Base-by-base conservation (phyloP, 2,113 vertebrate species). In the Salminus brasiliensis region DNA sequence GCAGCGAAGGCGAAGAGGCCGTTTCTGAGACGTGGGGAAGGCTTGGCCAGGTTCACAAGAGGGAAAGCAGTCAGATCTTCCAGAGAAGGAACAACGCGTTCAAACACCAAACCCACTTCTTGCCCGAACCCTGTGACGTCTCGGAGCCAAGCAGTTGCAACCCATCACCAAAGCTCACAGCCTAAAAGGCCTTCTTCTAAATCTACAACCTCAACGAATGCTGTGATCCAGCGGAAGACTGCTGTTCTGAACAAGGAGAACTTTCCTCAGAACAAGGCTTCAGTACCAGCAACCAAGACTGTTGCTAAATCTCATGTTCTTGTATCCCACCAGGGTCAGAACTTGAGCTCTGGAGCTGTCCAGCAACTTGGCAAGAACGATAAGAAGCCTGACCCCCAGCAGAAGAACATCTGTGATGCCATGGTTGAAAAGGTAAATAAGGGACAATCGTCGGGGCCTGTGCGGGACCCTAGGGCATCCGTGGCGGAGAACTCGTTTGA, bases 11-110 rank as follows among this genome's bases (percentile, higher is more conserved):
- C 78, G 39, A 98, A 95, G 88, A 93, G 91, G 49, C 90, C 95
- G 4, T 99, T 98, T 83, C 91, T 98, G 80, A 97, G 92, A 86
- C 92, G 94, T 84, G 95, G 97, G 53, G 93, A 97, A 85, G 97
- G 97, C 49, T 93, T 98, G 85, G 90, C 86, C 47, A 94, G 97
- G 69, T 98, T 97, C 84, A 92, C 85, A 82, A 92, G 83, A 83
- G 87, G 85, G 41, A 96, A 93, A 88, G 88, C 84, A 72, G 87
- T 89, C 45, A 8, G 60, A 69, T 32, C 60, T 18, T 80, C 85
- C 49, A 39, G 3, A 65, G 78, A 12, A 60, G 90, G 83, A 62
- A 89, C 88, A 81, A 25, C 29, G 13, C 72, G 80, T 66, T 41
- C 69, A 36, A 73, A 36, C 52, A 62, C 23, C 63, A 81, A 78